Evolutionary conservation across 2,888 invertebrate genomes (phyloP).

Genomic region (Odiellus spinosus): DNA sequence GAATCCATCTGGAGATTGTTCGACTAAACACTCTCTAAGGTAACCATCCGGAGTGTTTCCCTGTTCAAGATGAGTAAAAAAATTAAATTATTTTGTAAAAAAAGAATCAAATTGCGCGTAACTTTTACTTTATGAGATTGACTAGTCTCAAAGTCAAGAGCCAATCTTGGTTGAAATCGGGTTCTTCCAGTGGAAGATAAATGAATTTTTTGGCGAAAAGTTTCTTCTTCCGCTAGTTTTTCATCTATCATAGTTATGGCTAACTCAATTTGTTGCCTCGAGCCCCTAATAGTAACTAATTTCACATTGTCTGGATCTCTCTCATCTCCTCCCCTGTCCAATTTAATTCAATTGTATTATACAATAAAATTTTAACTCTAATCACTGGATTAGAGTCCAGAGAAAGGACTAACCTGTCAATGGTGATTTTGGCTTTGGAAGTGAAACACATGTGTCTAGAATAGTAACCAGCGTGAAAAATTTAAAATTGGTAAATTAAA

Average conservation of each 20-base stretch:
- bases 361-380: no score
- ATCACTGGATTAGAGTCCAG: no score
- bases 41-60: neutral
- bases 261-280: slow-evolving; percentile 51
- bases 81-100: no score
- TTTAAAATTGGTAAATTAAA: neutral
- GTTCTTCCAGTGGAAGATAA: slow-evolving; percentile 7
- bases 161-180: slow-evolving; percentile 1
- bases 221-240: slow-evolving; percentile 42
- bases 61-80: neutral
- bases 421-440: slow-evolving; percentile 45
- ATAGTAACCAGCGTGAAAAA: no score
- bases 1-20: slow-evolving; percentile 37
- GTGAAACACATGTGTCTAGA: slow-evolving; percentile 43
- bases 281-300: slow-evolving; percentile 42
- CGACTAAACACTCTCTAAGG: slow-evolving; percentile 12
- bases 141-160: no score
- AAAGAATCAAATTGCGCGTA: no score
- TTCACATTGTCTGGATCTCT: slow-evolving; percentile 25
- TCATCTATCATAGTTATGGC: slow-evolving; percentile 56
- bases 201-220: slow-evolving; percentile 23
- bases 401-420: no score
- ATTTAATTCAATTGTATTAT: no score
- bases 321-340: slow-evolving; percentile 38
- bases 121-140: no score